phyloP scores from a whole-genome alignment of 1,140 invertebrate genomes.

The Drosophila pandora region DNA sequence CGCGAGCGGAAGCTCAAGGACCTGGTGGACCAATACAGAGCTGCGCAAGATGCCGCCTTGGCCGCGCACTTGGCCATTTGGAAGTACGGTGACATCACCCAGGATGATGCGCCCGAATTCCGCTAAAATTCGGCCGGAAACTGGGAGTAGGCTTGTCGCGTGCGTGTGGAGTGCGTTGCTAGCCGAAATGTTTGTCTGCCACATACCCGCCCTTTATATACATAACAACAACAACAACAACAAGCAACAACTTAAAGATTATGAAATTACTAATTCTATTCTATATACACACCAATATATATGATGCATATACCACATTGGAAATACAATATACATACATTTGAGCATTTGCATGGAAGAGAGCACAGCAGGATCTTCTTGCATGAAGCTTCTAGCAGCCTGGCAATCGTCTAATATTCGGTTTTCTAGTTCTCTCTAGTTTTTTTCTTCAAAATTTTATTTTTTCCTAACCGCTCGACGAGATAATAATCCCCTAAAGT shows the following conservation, averaged over 20 bases:
- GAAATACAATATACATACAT: slow-evolving; percentile 51
- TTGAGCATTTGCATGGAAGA: slow-evolving; percentile 51
- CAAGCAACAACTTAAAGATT: slow-evolving; percentile 75
- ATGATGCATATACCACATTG: slow-evolving; percentile 69
- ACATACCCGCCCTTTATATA: slow-evolving; percentile 84
- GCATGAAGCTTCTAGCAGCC: slow-evolving; percentile 65
- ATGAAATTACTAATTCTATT: slow-evolving; percentile 81
- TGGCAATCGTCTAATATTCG: slow-evolving; percentile 41
- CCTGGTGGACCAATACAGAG: slow-evolving; percentile 92
- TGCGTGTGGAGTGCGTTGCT: slow-evolving; percentile 53
- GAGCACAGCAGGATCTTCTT: slow-evolving; percentile 33
- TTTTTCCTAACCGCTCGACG: slow-evolving; percentile 4
- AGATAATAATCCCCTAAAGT: slow-evolving; percentile 55
- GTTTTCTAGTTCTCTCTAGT: slow-evolving; percentile 21
- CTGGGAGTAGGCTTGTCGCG: slow-evolving; percentile 65
- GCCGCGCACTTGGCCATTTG: slow-evolving; percentile 94
- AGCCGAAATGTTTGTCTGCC: slow-evolving; percentile 83
- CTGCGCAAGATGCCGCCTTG: slow-evolving; percentile 93
- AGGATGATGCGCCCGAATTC: slow-evolving; percentile 89
- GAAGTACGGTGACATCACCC: slow-evolving; percentile 98
- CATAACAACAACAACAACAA: slow-evolving; percentile 55
- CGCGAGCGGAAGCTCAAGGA: slow-evolving; percentile 92
- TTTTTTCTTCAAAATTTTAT: slow-evolving; percentile 7
- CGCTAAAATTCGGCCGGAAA: slow-evolving; percentile 64
- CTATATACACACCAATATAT: slow-evolving; percentile 68